Conservation (phyloP, 1,140 invertebrate genomes). For the Drosophila ogumai region DNA sequence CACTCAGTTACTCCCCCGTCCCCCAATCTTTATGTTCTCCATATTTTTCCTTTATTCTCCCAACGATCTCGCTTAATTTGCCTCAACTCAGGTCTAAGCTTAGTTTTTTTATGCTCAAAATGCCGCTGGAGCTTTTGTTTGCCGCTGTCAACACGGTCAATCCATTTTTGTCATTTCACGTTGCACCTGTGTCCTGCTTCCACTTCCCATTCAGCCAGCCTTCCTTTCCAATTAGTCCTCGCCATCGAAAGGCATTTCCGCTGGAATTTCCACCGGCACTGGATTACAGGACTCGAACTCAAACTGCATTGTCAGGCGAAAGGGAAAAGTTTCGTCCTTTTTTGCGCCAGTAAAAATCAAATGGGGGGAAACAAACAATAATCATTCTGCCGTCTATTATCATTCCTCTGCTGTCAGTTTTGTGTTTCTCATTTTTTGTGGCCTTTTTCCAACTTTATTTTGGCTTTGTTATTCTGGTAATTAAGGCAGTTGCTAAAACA, state of each 20-base stretch:
- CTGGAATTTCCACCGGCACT: conserved; percentile 43
- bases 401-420: conserved; percentile 15
- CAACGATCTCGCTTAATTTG: conserved; percentile 58
- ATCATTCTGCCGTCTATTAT: conserved; percentile 46
- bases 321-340: conserved; percentile 65
- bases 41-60: conserved; percentile 1
- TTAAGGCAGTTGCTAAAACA: conserved; percentile 36
- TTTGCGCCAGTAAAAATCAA: conserved; percentile 31
- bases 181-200: conserved; percentile 57
- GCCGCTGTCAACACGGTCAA: conserved; percentile 39
- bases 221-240: conserved; percentile 61
- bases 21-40: not conserved
- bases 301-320: conserved; percentile 32
- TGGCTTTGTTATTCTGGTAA: conserved; percentile 29
- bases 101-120: conserved; percentile 23
- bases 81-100: conserved; percentile 17
- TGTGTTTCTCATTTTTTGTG: conserved; percentile 25
- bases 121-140: not conserved
- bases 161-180: conserved; percentile 58
- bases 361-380: conserved; percentile 55
- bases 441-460: conserved; percentile 8
- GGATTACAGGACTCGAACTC: conserved; percentile 8
- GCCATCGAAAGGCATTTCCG: conserved; percentile 70
- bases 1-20: not conserved
- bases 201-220: not conserved